Base-by-base conservation (phyloP, 2,888 invertebrate species). In the Smittia sp. region DNA sequence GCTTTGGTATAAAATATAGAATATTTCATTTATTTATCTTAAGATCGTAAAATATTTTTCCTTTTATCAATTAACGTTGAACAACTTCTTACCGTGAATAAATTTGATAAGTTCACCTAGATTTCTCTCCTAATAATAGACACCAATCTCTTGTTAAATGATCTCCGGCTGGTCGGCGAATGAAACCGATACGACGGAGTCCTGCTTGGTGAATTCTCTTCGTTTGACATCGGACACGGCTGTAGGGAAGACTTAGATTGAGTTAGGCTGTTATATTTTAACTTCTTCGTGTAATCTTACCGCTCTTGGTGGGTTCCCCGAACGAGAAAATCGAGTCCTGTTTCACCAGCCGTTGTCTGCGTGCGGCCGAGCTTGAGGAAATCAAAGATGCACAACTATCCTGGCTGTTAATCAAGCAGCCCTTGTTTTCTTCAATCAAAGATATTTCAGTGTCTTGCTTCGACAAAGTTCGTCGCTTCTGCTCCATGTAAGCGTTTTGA, bases 261-360 rank as follows among this genome's bases (percentile, higher is more conserved):
- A n/a, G n/a, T n/a, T n/a, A n/a, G n/a, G n/a, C n/a, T n/a, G n/a
- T n/a, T n/a, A n/a, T n/a, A n/a, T n/a, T n/a, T n/a, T n/a, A n/a
- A n/a, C n/a, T n/a, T 32, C 32, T 6, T 32, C 32, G 32, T 32
- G 9, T 32, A 32, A 32, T 32, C 68, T 68, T n/a, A 68, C 68
- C 68, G 32, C 11, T 24, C 41, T 32, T 25, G 18, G 27, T 52
- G 2, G 69, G 52, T 13, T 69, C 69, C 9, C 69, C 82, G 76
- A 83, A 82, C 18, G 82, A 82, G 76, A 83, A 82, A 66, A 82
- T 80, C 15, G 82, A 82, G 74, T 82, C 82, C 76, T 82, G 82
- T 75, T 82, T 82, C 9, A 82, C 82, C 75, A 82, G 77, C 75
- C 81, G 81, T 77, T 82, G 82, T 20, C 82, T 80, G 62, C 81